Base-by-base conservation (phyloP, 1,140 invertebrate genomes). In the Diabrotica undecimpunctata region DNA sequence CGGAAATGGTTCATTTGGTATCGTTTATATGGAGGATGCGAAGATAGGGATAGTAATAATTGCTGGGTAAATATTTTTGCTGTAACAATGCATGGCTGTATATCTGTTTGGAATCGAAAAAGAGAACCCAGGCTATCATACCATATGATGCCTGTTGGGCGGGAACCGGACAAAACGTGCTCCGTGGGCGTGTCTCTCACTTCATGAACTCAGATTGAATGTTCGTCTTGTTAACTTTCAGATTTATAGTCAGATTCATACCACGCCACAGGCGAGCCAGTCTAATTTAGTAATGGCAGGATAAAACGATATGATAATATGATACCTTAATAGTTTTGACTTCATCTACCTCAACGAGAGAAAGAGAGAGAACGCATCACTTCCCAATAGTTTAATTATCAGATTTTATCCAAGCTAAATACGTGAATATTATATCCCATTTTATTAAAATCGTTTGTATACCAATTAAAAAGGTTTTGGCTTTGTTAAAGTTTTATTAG, bases 161-260 rank as follows among this genome's bases (percentile, higher is more conserved):
- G 71, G 65, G 51, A 39, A 67, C 66, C 54, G 67, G 61, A 64
- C 61, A 62, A 55, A 67, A 73, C 73, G 73, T 75, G 74, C 69
- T 67, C 70, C 61, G 60, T 51, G 65, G 74, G 74, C 70, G 73
- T 70, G 67, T 73, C 70, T 72, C 71, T 67, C 72, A 74, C 74
- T 75, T 74, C 75, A 74, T 72, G 72, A 75, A 70, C 65, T 41
- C 64, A 59, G 65, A 62, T 65, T 61, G 67, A 70, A 70, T 70
- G 75, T 75, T 71, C 73, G 75, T 76, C 75, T 76, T 74, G 75
- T 76, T 76, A 76, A 75, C 73, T 76, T 72, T 75, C 70, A 73
- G 73, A 76, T 76, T 75, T 76, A 76, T 74, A 70, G 64, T 65
- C 65, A 64, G 70, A 71, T 73, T 64, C 52, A 61, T 61, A 54